Percentiles rank a stretch among this genome's conserved stretches.
These are phyloP conservation scores for Salticus scenicus DNA, from an alignment of 2,888 invertebrate genomes.

Conservation along the genomic window DNA sequence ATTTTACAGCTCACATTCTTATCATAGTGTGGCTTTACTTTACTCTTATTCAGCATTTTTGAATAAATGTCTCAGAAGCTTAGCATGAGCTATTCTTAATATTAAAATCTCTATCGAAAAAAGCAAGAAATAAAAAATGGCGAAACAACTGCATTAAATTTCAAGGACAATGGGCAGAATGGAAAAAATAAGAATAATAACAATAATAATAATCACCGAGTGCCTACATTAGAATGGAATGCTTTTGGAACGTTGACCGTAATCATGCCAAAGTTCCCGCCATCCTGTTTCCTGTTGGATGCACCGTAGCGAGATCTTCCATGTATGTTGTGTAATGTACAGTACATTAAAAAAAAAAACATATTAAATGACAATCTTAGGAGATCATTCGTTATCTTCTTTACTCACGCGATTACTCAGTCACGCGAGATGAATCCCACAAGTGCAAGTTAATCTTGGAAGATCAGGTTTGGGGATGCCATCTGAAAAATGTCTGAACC, in stretches of 20 bases:
- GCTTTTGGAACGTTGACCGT: conserved; percentile 36
- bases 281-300: conserved; percentile 49
- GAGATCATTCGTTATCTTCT: conserved; percentile 17
- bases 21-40: too few species aligned
- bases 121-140: conserved; percentile 10
- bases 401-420: conserved; percentile 34
- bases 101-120: too few species aligned
- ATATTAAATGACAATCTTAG: too few species aligned
- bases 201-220: too few species aligned
- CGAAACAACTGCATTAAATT: not conserved
- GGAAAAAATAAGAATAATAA: not conserved
- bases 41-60: too few species aligned
- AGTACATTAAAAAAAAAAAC: too few species aligned
- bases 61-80: too few species aligned
- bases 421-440: conserved; percentile 28
- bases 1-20: too few species aligned
- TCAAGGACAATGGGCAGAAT: conserved; percentile 13
- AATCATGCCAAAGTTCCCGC: conserved; percentile 40
- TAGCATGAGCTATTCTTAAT: too few species aligned
- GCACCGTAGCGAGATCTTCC: conserved; percentile 29
- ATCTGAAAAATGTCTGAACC: too few species aligned
- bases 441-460: not conserved
- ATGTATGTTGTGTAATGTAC: too few species aligned
- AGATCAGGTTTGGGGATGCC: not conserved
- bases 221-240: conserved; percentile 40